Percentiles rank a stretch among this genome's conserved stretches.
These are phyloP conservation scores for Caenorhabditis brenneri DNA, from an alignment of 1,140 invertebrate species.

Conservation along the genomic window DNA sequence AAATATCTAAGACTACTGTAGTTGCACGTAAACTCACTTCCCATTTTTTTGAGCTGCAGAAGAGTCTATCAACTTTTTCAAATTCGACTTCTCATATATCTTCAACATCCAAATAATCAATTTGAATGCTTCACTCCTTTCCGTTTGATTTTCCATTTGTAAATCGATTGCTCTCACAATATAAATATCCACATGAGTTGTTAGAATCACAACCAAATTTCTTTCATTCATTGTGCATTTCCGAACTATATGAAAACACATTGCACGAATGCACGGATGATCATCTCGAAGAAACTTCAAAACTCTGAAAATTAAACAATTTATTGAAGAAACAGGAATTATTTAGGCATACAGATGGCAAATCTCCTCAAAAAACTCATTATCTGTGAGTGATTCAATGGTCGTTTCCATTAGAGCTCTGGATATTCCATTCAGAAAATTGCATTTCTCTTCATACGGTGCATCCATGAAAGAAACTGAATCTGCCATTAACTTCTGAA, in stretches of 20 bases:
- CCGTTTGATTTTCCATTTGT: slow-evolving; percentile 29
- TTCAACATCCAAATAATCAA: slow-evolving; percentile 27
- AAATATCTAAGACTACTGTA: neutral
- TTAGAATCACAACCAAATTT: slow-evolving; percentile 49
- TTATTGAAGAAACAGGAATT: neutral
- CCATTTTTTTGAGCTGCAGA: slow-evolving; percentile 41
- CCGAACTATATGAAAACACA: slow-evolving; percentile 47
- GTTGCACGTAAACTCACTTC: slow-evolving; percentile 15
- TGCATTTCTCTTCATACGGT: neutral
- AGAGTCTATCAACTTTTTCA: slow-evolving; percentile 45
- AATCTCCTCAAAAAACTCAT: slow-evolving; percentile 10
- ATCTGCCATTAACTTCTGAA: neutral
- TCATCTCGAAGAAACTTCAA: slow-evolving; percentile 43
- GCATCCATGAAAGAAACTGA: neutral
- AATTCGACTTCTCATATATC: slow-evolving; percentile 43
- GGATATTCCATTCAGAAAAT: neutral
- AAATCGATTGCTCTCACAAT: slow-evolving; percentile 46
- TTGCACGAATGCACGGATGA: slow-evolving; percentile 45
- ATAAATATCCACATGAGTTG: slow-evolving; percentile 48
- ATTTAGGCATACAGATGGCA: neutral
- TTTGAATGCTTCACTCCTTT: slow-evolving; percentile 44
- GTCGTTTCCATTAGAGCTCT: neutral
- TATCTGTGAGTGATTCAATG: neutral
- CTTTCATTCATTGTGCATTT: slow-evolving; percentile 46
- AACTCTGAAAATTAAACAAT: neutral